These are phyloP conservation scores for Meloidogyne exigua DNA, from an alignment of 1,140 invertebrate genomes.

Conservation along the genomic window DNA sequence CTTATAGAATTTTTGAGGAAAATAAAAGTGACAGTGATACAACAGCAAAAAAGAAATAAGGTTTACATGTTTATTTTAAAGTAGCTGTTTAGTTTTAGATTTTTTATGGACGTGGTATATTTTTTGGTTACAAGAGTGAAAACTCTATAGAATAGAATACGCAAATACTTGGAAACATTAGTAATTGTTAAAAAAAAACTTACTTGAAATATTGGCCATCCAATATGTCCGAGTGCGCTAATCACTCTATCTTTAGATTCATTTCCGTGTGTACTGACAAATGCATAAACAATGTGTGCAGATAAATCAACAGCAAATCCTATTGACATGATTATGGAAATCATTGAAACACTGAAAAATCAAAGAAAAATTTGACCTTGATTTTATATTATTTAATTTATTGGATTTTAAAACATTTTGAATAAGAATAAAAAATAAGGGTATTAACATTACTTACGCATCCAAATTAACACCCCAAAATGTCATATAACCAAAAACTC, in stretches of 20 bases:
- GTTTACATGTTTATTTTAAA: background rate
- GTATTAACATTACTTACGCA: slow-evolving; percentile 31
- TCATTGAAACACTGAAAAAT: slow-evolving; percentile 59
- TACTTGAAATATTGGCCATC: slow-evolving; percentile 79
- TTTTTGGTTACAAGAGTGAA: too few relatives aligned
- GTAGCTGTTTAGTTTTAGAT: too few relatives aligned
- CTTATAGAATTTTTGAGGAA: background rate
- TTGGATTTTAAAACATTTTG: too few relatives aligned
- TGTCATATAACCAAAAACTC: slow-evolving; percentile 66
- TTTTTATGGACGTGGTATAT: too few relatives aligned
- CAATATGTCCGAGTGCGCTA: slow-evolving; percentile 66
- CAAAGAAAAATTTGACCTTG: too few relatives aligned
- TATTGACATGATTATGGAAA: slow-evolving; percentile 66
- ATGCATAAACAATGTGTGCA: slow-evolving; percentile 67
- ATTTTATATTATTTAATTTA: too few relatives aligned
- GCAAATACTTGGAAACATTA: too few relatives aligned
- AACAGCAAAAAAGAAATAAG: background rate
- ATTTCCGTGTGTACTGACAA: slow-evolving; percentile 63
- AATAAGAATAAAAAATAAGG: background rate
- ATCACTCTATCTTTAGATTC: slow-evolving; percentile 58
- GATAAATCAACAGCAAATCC: slow-evolving; percentile 67
- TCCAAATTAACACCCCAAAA: slow-evolving; percentile 65
- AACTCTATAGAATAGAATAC: too few relatives aligned
- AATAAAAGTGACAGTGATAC: background rate
- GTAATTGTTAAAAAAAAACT: slow-evolving; percentile 1